A percentile compares a stretch with the other conserved stretches of the same genome.
These are phyloP conservation scores for Latrodectus geometricus DNA, from an alignment of 1,140 invertebrate genomes.

Conservation along the genomic window DNA sequence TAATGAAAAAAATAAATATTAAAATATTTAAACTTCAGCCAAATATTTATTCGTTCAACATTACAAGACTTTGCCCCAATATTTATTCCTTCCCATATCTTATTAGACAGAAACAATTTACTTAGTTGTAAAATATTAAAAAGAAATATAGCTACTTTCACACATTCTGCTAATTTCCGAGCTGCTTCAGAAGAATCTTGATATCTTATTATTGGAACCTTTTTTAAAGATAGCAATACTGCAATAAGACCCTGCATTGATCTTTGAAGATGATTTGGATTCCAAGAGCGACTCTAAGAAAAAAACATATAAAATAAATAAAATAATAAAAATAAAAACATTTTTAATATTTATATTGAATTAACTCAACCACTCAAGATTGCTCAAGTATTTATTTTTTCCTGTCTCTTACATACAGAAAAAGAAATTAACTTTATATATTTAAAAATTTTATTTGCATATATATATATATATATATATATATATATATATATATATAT, in stretches of 20 bases:
- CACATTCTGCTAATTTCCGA: conserved; percentile 85
- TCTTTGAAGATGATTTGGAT: conserved; percentile 78
- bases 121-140: too few relatives aligned
- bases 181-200: conserved; percentile 89
- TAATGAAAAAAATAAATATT: background rate
- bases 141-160: conserved; percentile 71
- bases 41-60: background rate
- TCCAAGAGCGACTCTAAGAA: conserved; percentile 79
- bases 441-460: too few relatives aligned
- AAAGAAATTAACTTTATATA: too few relatives aligned
- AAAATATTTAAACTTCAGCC: background rate
- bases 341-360: background rate
- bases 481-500: too few relatives aligned
- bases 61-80: background rate
- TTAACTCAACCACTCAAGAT: too few relatives aligned
- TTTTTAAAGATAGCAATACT: conserved; percentile 90
- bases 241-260: conserved; percentile 87
- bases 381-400: too few relatives aligned
- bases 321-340: background rate
- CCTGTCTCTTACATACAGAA: too few relatives aligned
- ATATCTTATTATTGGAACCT: conserved; percentile 90
- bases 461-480: too few relatives aligned
- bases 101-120: too few relatives aligned
- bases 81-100: background rate
- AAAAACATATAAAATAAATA: conserved; percentile 14